Percentiles rank a stretch among this genome's conserved stretches.
Conservation (phyloP, 2,113 vertebrate genomes). For the Platycercus adscitus region DNA sequence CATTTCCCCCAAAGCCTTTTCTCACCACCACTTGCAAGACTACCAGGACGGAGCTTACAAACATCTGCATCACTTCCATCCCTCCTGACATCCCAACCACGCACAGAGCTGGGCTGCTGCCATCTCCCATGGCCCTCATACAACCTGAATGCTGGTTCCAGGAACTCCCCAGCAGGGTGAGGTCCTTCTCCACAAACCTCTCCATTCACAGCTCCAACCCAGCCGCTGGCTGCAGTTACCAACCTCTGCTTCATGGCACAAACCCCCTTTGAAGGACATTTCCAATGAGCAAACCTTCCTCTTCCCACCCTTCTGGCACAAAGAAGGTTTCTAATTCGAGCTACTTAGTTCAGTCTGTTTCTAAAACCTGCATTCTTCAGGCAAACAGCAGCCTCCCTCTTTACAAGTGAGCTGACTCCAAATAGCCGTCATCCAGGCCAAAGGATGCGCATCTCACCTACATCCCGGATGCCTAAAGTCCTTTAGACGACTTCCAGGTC, state of each 20-base stretch:
- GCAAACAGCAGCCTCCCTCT: neutral
- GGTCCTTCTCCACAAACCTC: neutral
- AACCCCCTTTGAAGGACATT: neutral
- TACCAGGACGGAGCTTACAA: neutral
- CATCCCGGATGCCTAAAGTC: neutral
- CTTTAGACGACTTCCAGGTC: neutral
- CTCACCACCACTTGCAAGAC: neutral
- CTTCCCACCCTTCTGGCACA: neutral
- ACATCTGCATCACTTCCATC: neutral
- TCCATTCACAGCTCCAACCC: neutral
- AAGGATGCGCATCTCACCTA: neutral
- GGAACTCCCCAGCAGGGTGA: accelerated
- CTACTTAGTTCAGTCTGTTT: neutral
- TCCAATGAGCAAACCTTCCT: neutral
- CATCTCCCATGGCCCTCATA: neutral
- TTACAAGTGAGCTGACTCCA: neutral
- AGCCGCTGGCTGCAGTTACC: neutral
- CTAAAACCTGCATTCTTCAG: neutral
- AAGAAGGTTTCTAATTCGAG: neutral
- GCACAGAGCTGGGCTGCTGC: neutral
- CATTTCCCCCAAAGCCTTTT: neutral
- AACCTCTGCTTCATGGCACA: neutral
- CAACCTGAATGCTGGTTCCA: accelerated
- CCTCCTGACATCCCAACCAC: neutral
- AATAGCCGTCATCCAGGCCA: neutral